Evolutionary conservation across 1,140 invertebrate species (phyloP).

Genomic region (Atopsyche davidsoni): DNA sequence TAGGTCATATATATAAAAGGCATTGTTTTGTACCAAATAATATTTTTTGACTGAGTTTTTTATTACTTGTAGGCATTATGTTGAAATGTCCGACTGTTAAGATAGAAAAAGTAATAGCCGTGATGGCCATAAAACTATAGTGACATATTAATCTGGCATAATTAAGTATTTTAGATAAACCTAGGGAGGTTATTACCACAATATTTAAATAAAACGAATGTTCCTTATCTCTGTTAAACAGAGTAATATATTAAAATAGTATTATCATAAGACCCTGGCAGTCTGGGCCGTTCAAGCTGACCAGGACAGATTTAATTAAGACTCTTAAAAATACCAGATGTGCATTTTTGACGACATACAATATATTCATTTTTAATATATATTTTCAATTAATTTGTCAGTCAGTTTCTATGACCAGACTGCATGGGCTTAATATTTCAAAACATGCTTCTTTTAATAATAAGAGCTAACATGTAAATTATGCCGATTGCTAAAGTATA

Average conservation of each 20-base stretch:
- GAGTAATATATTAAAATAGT: constrained; percentile 22
- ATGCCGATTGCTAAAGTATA: too few relatives aligned
- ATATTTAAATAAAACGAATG: constrained; percentile 28
- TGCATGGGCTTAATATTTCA: too few relatives aligned
- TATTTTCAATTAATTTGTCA: too few relatives aligned
- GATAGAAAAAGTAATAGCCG: constrained; percentile 13
- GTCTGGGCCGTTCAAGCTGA: too few relatives aligned
- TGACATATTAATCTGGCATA: constrained; percentile 14
- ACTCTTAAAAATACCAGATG: too few relatives aligned
- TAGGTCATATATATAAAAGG: constrained; percentile 7
- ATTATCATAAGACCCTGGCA: too few relatives aligned
- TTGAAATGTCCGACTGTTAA: constrained; percentile 24
- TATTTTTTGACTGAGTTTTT: constrained; percentile 32
- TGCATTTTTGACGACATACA: too few relatives aligned
- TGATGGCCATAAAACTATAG: constrained; percentile 23
- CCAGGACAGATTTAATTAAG: too few relatives aligned
- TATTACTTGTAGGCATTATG: constrained; percentile 21
- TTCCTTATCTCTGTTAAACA: constrained; percentile 31
- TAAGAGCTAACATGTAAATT: too few relatives aligned
- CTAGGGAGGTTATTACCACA: constrained; percentile 9
- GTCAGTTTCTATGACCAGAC: too few relatives aligned
- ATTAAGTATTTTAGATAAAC: constrained; percentile 24
- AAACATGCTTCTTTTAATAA: too few relatives aligned
- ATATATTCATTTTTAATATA: too few relatives aligned
- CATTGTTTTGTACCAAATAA: constrained; percentile 28